Conservation (phyloP, 1,140 invertebrate species). For the Drosophila teissieri region DNA sequence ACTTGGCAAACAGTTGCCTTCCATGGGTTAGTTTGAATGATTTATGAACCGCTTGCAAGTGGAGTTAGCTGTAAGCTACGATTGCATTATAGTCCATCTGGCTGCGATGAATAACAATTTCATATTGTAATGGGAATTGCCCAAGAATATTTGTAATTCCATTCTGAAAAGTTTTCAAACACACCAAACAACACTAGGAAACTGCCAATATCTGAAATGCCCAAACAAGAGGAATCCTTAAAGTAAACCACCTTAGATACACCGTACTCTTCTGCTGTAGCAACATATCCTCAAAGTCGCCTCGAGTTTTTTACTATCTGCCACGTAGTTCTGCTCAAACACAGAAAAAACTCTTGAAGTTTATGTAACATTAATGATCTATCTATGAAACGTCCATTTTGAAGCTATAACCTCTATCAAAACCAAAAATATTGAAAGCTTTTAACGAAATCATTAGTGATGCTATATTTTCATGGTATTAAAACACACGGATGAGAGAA, state of each 20-base stretch:
- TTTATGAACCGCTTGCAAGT: constrained; percentile 28
- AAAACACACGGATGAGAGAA: neutral
- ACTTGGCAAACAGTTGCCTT: constrained; percentile 39
- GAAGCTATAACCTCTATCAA: constrained; percentile 28
- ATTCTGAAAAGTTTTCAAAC: constrained; percentile 15
- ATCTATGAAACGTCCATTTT: constrained; percentile 56
- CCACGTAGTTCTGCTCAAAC: constrained; percentile 41
- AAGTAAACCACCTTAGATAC: constrained; percentile 41
- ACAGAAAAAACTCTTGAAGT: constrained; percentile 6
- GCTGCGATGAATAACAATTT: constrained; percentile 6
- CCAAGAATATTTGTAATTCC: constrained; percentile 3
- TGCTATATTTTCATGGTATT: constrained; percentile 35
- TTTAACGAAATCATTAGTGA: constrained; percentile 34
- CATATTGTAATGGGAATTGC: constrained; percentile 23
- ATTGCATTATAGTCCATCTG: constrained; percentile 14
- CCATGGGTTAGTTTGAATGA: constrained; percentile 27
- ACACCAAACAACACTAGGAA: constrained; percentile 46
- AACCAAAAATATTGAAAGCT: constrained; percentile 26
- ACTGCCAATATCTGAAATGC: constrained; percentile 57
- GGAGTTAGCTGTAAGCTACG: constrained; percentile 16
- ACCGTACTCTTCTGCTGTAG: constrained; percentile 20
- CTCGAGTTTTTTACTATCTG: constrained; percentile 16
- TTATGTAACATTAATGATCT: constrained; percentile 33
- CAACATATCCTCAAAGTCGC: constrained; percentile 18
- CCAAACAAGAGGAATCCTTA: constrained; percentile 13